phyloP scores from a whole-genome alignment of 2,888 invertebrate species.

The Metallyticus violacea region DNA sequence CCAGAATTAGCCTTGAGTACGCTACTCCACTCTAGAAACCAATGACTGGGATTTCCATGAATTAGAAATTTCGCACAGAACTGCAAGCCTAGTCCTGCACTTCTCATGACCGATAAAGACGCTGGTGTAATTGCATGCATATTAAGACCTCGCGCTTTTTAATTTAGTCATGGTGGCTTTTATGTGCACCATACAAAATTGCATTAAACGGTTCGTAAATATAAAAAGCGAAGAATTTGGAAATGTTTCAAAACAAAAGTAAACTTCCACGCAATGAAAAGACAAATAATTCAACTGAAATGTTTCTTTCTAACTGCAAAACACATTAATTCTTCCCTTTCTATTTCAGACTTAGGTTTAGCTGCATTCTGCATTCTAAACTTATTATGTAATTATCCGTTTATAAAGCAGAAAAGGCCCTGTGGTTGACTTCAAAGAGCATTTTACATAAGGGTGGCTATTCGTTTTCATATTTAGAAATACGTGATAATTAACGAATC shows the following conservation, averaged over 20 bases:
- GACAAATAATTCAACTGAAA: not conserved
- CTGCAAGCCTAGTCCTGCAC: too few species aligned
- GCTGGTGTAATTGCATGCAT: not conserved
- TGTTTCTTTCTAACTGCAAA: not conserved
- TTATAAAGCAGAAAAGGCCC: too few species aligned
- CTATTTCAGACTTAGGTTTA: too few species aligned
- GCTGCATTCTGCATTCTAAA: too few species aligned
- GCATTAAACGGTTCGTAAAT: not conserved
- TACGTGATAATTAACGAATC: too few species aligned
- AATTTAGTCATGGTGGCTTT: not conserved
- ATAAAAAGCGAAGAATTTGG: not conserved
- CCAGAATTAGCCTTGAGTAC: constrained; percentile 2
- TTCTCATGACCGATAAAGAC: not conserved
- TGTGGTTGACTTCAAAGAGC: too few species aligned
- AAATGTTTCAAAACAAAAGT: not conserved
- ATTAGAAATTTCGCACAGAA: not conserved
- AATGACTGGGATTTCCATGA: not conserved
- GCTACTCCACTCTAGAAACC: not conserved
- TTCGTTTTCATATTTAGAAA: too few species aligned
- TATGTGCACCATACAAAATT: not conserved
- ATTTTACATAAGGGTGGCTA: too few species aligned
- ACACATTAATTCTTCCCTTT: too few species aligned
- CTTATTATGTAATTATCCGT: too few species aligned
- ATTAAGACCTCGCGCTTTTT: not conserved
- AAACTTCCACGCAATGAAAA: not conserved